phyloP scores from a whole-genome alignment of 2,888 invertebrate species.

The Oxytorus armatus region DNA sequence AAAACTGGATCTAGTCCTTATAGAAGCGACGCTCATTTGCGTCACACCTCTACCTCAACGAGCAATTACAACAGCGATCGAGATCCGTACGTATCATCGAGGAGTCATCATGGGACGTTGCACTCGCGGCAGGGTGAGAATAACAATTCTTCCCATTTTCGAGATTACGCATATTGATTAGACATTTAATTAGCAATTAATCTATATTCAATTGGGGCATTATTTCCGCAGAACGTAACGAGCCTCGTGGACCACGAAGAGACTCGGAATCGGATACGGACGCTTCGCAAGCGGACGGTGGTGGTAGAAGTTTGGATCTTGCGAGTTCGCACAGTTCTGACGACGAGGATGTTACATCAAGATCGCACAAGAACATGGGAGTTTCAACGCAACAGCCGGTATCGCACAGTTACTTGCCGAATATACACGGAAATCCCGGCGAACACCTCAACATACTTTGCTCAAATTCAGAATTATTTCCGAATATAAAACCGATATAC shows the following conservation, averaged over 20 bases:
- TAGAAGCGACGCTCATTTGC: constrained; percentile 92
- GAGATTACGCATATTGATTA: no score
- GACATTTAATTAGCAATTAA: neutral
- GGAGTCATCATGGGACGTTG: constrained; percentile 78
- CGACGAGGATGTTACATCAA: constrained; percentile 88
- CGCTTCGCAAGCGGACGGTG: constrained; percentile 85
- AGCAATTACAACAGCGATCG: constrained; percentile 91
- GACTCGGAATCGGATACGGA: constrained; percentile 94
- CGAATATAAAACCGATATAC: constrained; percentile 88
- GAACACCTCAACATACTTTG: constrained; percentile 83
- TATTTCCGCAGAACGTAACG: constrained; percentile 73
- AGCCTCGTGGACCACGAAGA: constrained; percentile 85
- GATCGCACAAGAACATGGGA: constrained; percentile 81
- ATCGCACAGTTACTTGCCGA: constrained; percentile 86
- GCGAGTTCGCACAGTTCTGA: constrained; percentile 98
- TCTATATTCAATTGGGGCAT: neutral
- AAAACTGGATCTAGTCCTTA: constrained; percentile 98
- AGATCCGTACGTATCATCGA: constrained; percentile 81
- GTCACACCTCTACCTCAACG: constrained; percentile 94
- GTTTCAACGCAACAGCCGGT: constrained; percentile 81
- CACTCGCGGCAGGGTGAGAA: constrained; percentile 78
- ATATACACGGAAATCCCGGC: constrained; percentile 83
- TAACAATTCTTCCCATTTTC: neutral
- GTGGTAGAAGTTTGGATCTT: constrained; percentile 93
- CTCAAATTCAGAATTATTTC: constrained; percentile 89